These are phyloP conservation scores for Triplophysa dalaica DNA, from an alignment of 2,113 vertebrate genomes.

Conservation along the genomic window DNA sequence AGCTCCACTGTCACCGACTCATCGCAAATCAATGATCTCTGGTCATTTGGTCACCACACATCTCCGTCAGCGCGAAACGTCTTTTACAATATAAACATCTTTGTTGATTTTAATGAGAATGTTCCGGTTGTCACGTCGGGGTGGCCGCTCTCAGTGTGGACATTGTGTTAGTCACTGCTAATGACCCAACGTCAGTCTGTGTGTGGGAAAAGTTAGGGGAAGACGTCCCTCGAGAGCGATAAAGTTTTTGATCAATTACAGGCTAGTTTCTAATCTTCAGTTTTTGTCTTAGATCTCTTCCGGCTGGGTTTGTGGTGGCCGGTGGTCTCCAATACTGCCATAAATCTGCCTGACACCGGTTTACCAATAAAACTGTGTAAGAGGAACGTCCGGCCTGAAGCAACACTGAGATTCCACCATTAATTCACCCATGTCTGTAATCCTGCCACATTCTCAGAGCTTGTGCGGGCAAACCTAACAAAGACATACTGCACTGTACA, in stretches of 20 bases:
- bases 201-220: too few species aligned
- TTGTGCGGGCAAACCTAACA: constrained; percentile 2
- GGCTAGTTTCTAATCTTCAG: not conserved
- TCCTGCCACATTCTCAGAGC: not conserved
- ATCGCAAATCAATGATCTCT: not conserved
- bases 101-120: too few species aligned
- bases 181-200: too few species aligned
- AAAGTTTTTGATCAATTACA: constrained; percentile 6
- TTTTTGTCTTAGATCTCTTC: constrained; percentile 19
- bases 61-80: not conserved
- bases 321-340: constrained; percentile 57
- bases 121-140: too few species aligned
- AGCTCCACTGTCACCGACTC: not conserved
- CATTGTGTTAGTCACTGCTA: too few species aligned
- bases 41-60: not conserved
- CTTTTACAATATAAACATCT: not conserved
- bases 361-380: constrained; percentile 53
- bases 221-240: too few species aligned
- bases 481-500: not conserved
- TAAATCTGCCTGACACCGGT: constrained; percentile 67
- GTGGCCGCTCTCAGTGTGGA: too few species aligned
- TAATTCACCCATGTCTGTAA: constrained; percentile 28
- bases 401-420: constrained; percentile 23
- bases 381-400: constrained; percentile 35
- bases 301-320: constrained; percentile 47